Conservation (phyloP, 2,888 invertebrate genomes). For the Torymus texanus region DNA sequence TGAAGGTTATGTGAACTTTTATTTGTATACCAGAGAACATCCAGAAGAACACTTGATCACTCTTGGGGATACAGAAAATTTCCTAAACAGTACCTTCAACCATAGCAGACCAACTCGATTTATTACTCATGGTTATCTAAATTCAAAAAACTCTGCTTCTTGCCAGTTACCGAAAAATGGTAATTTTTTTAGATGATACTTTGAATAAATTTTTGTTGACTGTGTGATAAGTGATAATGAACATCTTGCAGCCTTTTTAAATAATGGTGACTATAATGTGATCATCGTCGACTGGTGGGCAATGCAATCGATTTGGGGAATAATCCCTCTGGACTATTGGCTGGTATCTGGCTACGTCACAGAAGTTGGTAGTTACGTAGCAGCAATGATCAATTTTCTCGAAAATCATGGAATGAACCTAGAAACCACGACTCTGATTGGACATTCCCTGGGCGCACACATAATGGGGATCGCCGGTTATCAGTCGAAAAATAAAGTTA, state of each 20-base stretch:
- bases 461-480: conserved; percentile 64
- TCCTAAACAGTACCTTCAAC: conserved; percentile 62
- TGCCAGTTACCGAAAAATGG: conserved; percentile 65
- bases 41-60: conserved; percentile 53
- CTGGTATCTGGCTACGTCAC: conserved; percentile 57
- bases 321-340: conserved; percentile 55
- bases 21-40: conserved; percentile 61
- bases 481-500: conserved; percentile 55
- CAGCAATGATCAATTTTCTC: conserved; percentile 65
- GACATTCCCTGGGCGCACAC: conserved; percentile 70
- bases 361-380: conserved; percentile 58
- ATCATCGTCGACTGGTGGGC: conserved; percentile 66
- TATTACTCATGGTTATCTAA: conserved; percentile 68
- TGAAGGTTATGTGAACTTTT: conserved; percentile 61
- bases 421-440: conserved; percentile 60
- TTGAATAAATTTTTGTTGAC: neutral
- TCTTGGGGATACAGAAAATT: conserved; percentile 56
- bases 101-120: conserved; percentile 63
- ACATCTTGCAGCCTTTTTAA: conserved; percentile 61
- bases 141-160: conserved; percentile 56
- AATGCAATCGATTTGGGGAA: conserved; percentile 55
- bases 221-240: neutral
- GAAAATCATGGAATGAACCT: conserved; percentile 58
- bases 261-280: conserved; percentile 64
- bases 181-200: conserved; percentile 51